Base-by-base conservation (phyloP, 2,113 vertebrate species). In the Colaptes auratus region DNA sequence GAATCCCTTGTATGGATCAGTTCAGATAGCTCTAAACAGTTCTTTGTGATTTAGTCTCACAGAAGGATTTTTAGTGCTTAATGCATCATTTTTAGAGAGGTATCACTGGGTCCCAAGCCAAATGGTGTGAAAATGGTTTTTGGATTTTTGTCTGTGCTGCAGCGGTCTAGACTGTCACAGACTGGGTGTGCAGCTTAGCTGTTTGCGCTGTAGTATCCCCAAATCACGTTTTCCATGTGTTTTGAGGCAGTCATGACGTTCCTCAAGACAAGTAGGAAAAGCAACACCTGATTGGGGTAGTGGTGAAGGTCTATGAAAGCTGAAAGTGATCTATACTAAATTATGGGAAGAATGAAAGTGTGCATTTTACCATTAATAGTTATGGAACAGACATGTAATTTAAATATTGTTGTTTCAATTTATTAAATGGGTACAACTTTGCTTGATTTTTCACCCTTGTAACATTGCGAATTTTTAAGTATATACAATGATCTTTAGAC, bases 231-330 rank as follows among this genome's bases (percentile, higher is more conserved):
- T 69, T 77, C 6, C 30, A 8, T 23, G 6, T 63, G 11, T 75
- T 30, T 28, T 83, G 42, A 42, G 14, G 12, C 18, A 55, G 55
- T 76, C 15, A 9, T 20, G 9, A n/a, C 7, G 70, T 70, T 20
- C 56, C 73, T 44, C 24, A 61, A 30, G 30, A 30, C 8, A 3
- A 9, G 4, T 5, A 67, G 78, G n/a, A 84, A 77, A 77, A 66
- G 7, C 27, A 44, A 1, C 0, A 0, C 2, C 11, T 78, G 9
- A 90, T 59, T 65, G 10, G 23, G 6, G 1, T 59, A 21, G n/a
- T 46, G 15, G 24, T 82, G 25, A 21, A 61, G 6, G 35, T 65
- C 71, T 76, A 1, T n/a, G n/a, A 73, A 76, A 39, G 7, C 59
- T 70, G 5, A 30, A 50, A 83, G 15, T 73, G 13, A 39, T 64